Percentiles rank a stretch among this genome's conserved stretches.
phyloP scores from a whole-genome alignment of 2,888 invertebrate species.

The Cyclophora albipunctata region DNA sequence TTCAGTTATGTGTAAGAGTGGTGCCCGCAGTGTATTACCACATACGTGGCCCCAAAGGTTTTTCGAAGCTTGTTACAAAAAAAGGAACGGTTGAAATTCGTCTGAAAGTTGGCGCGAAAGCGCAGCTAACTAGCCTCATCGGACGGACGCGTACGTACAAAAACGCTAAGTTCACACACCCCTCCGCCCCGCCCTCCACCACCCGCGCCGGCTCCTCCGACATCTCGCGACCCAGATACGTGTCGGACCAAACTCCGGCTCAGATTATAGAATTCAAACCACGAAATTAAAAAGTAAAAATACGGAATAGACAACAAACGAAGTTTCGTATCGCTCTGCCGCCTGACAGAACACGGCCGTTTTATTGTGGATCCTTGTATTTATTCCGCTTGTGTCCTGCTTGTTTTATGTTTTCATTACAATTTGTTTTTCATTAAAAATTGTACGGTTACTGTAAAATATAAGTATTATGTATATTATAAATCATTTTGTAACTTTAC shows the following conservation, averaged over 20 bases:
- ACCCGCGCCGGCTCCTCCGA: slow-evolving; percentile 17
- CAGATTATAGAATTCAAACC: slow-evolving; percentile 17
- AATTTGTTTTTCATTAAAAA: too few species aligned
- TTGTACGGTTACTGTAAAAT: too few species aligned
- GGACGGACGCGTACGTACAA: slow-evolving; percentile 58
- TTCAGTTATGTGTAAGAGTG: too few species aligned
- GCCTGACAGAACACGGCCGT: neutral
- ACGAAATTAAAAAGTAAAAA: slow-evolving; percentile 11
- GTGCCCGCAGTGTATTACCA: too few species aligned
- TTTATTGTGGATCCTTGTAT: too few species aligned
- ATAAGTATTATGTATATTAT: too few species aligned
- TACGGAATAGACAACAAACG: slow-evolving; percentile 1
- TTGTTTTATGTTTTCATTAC: too few species aligned
- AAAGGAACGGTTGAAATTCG: slow-evolving; percentile 29
- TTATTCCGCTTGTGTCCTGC: too few species aligned
- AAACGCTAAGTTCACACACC: slow-evolving; percentile 47
- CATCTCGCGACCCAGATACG: slow-evolving; percentile 49
- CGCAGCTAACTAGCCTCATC: slow-evolving; percentile 41
- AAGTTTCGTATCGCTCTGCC: slow-evolving; percentile 6
- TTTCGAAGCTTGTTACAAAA: slow-evolving; percentile 2
- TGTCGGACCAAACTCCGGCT: slow-evolving; percentile 24
- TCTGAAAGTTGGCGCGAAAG: slow-evolving; percentile 40
- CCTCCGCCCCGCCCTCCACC: slow-evolving; percentile 21
- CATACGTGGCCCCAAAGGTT: too few species aligned
- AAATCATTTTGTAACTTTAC: too few species aligned